Evolutionary conservation across 1,140 invertebrate species (phyloP).

Genomic region (Trachelipus rathkii): DNA sequence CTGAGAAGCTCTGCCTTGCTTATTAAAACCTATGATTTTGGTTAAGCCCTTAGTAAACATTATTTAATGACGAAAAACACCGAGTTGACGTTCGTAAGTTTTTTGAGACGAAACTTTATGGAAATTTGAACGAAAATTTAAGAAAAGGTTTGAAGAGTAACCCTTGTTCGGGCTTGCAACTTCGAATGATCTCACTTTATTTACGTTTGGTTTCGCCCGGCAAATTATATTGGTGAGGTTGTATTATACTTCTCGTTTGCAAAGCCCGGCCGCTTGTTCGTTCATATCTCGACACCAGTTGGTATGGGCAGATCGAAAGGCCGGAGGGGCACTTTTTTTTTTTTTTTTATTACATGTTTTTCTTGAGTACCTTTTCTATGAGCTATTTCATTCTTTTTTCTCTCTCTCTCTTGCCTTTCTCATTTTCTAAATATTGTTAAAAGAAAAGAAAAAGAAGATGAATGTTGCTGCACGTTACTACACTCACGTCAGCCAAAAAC

Average conservation of each 20-base stretch:
- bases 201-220: slow-evolving; percentile 41
- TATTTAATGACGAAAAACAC: too few species aligned
- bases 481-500: too few species aligned
- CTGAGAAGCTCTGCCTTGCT: too few species aligned
- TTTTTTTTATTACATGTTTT: background rate
- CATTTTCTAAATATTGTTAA: too few species aligned
- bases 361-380: background rate
- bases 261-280: slow-evolving; percentile 34
- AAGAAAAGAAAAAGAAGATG: too few species aligned
- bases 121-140: too few species aligned
- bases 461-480: too few species aligned
- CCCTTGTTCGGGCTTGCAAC: slow-evolving; percentile 39
- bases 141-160: background rate
- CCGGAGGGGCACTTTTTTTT: background rate
- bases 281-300: background rate
- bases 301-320: background rate
- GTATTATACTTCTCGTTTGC: slow-evolving; percentile 17
- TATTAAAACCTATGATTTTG: too few species aligned
- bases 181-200: slow-evolving; percentile 37
- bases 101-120: too few species aligned
- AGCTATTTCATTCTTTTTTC: background rate
- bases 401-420: too few species aligned
- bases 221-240: slow-evolving; percentile 39
- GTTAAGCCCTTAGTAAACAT: too few species aligned
- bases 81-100: too few species aligned